These are phyloP conservation scores for Tinea trinotella DNA, from an alignment of 2,888 invertebrate genomes.

Conservation along the genomic window DNA sequence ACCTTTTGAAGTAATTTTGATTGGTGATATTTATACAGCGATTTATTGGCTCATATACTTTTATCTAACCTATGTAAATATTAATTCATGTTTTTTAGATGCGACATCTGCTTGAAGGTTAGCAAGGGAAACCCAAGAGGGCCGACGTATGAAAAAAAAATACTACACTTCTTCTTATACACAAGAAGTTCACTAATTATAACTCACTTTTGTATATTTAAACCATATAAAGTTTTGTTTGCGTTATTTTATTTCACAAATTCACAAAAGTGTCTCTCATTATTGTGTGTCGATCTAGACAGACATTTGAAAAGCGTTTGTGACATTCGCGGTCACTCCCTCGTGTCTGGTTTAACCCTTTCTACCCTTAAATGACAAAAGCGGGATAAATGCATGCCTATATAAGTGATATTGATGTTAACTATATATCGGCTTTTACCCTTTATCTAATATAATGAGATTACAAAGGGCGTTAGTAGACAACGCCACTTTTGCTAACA, in stretches of 20 bases:
- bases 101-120: no score
- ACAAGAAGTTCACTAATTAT: no score
- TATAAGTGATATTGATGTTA: constrained; percentile 39
- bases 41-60: no score
- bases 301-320: background rate
- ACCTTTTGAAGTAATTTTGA: background rate
- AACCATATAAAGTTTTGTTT: no score
- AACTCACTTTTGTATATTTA: no score
- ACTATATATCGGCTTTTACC: constrained; percentile 55
- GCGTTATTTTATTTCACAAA: no score
- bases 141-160: no score
- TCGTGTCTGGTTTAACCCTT: constrained; percentile 4
- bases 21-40: background rate
- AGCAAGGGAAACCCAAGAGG: no score
- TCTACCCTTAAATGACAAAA: background rate
- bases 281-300: background rate
- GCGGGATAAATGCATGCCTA: constrained; percentile 1
- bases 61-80: no score
- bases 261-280: no score
- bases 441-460: constrained; percentile 65
- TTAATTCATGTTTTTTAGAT: no score
- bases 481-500: constrained; percentile 31
- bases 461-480: constrained; percentile 55
- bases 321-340: background rate
- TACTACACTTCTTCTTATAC: no score